Base-by-base conservation (phyloP, 2,113 vertebrate genomes). In the Antechinus stuartii region DNA sequence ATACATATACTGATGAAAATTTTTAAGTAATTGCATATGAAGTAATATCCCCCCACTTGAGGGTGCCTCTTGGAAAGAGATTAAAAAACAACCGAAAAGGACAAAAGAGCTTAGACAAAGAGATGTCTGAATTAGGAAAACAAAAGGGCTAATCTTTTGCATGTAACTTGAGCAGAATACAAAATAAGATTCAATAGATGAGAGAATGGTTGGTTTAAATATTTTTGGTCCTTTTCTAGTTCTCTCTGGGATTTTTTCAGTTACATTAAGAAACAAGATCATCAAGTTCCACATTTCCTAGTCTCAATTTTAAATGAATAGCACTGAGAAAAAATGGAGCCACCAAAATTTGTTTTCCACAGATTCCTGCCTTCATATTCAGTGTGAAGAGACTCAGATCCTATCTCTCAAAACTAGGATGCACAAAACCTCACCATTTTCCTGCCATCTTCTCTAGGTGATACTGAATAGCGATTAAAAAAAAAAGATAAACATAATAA, bases 401-500 rank as follows among this genome's bases (percentile, higher is more conserved):
- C 61, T 54, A 90, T 47, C 89, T 95, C 61, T 93, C 14, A 96
- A 57, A 90, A 56, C 94, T 92, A 95, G 25, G 94, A n/a, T 24
- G 90, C 30, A 94, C 84, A 93, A 56, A 93, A 94, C 25, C 10
- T 56, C 52, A 50, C 90, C 8, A 55, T 76, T 91, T 9, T 95
- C 35, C 54, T 92, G 94, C 16, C 24, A 42, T 90, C 95, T 94
- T 4, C 19, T 27, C 42, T 95, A 92, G 50, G 52, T 95, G 92
- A 55, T 89, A 50, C 93, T 96, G 50, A 95, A 55, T 56, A 91
- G 23, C 84, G 95, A 95, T 68, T 23, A 57, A 0, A 55, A 52
- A 92, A 50, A 5, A 96, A 49, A 49, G 49, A 91, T 91, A 92
- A 96, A 96, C n/a, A 68, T 93, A 90, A 95, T 91, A 91, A 90